phyloP scores from a whole-genome alignment of 2,113 vertebrate genomes.

The Catharus minimus region DNA sequence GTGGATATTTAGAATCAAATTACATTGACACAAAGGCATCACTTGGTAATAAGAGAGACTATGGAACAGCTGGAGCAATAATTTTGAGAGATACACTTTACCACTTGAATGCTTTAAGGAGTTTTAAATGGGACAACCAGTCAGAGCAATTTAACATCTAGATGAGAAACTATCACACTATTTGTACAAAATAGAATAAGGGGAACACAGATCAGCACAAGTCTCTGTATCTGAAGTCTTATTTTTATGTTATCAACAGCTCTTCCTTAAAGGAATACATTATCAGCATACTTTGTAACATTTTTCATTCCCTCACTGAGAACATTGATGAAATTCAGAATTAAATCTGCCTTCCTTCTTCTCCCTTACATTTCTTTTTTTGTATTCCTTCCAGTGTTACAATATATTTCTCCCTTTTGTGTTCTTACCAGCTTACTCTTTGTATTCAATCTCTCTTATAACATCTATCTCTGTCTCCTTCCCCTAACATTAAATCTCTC shows the following conservation, averaged over 20 bases:
- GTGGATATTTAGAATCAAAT: not conserved
- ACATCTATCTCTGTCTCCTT: not conserved
- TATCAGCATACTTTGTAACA: not conserved
- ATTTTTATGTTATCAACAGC: not conserved
- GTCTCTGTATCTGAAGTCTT: not conserved
- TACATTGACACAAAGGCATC: not conserved
- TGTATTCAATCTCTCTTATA: not conserved
- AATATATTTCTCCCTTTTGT: not conserved
- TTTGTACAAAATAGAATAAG: not conserved
- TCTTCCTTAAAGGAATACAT: not conserved
- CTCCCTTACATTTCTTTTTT: not conserved
- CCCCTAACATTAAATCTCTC: not conserved
- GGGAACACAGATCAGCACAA: not conserved
- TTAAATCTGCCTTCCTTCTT: not conserved
- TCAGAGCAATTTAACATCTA: not conserved
- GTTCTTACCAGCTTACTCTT: not conserved
- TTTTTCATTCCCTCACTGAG: not conserved
- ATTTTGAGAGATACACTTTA: not conserved
- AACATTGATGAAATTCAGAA: not conserved
- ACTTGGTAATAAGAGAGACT: not conserved
- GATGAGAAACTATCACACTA: not conserved
- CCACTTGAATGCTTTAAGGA: not conserved
- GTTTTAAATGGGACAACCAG: not conserved
- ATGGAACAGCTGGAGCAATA: not conserved
- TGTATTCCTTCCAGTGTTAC: not conserved